Evolutionary conservation across 2,113 vertebrate species (phyloP).

Genomic region (Saguinus imperator): DNA sequence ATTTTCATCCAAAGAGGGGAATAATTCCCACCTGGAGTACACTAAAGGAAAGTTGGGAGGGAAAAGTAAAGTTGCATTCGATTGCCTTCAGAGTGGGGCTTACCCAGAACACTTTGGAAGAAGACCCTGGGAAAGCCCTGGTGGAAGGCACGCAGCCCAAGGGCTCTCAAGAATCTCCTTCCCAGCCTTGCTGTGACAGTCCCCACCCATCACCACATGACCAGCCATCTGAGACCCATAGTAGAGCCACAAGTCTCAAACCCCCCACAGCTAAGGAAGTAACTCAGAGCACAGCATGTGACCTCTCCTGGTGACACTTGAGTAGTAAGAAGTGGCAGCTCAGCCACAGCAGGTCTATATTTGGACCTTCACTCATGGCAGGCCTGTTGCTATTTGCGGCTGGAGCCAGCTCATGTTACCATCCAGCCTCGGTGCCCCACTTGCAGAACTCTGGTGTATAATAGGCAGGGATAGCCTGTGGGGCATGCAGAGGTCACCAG

Average conservation of each 20-base stretch:
- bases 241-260: neutral
- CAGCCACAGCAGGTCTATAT: constrained; percentile 87
- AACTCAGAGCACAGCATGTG: constrained; percentile 35
- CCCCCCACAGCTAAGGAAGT: neutral
- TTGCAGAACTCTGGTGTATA: constrained; percentile 65
- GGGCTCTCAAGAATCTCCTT: neutral
- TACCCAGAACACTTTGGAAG: neutral
- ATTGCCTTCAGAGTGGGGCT: neutral
- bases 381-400: constrained; percentile 78
- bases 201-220: neutral
- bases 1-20: neutral
- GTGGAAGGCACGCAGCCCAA: rapidly evolving
- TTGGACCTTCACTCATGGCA: constrained; percentile 82
- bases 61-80: neutral
- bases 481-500: constrained; percentile 44
- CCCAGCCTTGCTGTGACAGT: neutral
- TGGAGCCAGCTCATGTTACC: constrained; percentile 80
- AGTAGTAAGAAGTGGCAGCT: constrained; percentile 73
- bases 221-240: neutral
- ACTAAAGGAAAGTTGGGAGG: neutral
- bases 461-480: neutral
- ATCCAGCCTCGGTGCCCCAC: constrained; percentile 58
- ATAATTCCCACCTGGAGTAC: neutral
- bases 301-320: constrained; percentile 78
- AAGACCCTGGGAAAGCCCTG: neutral